Conservation (phyloP, 1,140 invertebrate species). For the Caenorhabditis latens region DNA sequence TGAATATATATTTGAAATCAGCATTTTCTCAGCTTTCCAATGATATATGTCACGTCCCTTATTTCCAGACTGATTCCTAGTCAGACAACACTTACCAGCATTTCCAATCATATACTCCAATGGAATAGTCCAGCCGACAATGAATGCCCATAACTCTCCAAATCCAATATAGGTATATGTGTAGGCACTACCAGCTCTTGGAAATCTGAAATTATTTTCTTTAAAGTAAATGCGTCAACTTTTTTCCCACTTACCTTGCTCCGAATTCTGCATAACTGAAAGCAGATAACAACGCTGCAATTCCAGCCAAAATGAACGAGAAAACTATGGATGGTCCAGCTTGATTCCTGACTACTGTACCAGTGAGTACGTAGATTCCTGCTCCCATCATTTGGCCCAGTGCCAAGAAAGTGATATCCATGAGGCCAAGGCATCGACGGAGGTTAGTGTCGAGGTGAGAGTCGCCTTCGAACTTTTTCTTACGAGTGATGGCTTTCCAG, state of each 20-base stretch:
- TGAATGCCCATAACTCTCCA: slow-evolving; percentile 93
- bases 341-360: slow-evolving; percentile 86
- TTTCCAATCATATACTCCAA: slow-evolving; percentile 82
- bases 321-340: slow-evolving; percentile 90
- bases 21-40: too few relatives aligned
- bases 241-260: slow-evolving; percentile 78
- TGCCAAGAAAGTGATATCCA: slow-evolving; percentile 89
- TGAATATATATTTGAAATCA: too few relatives aligned
- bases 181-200: slow-evolving; percentile 91
- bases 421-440: slow-evolving; percentile 88
- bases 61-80: too few relatives aligned
- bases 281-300: slow-evolving; percentile 86
- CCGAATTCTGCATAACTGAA: slow-evolving; percentile 93
- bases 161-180: slow-evolving; percentile 83
- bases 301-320: slow-evolving; percentile 87
- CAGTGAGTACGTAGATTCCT: slow-evolving; percentile 70
- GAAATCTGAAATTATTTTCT: slow-evolving; percentile 81
- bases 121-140: slow-evolving; percentile 87
- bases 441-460: slow-evolving; percentile 87
- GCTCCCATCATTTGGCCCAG: slow-evolving; percentile 70
- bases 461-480: slow-evolving; percentile 50
- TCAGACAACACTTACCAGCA: slow-evolving; percentile 79
- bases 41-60: too few relatives aligned
- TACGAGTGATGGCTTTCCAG: slow-evolving; percentile 51
- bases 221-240: too few relatives aligned